These are phyloP conservation scores for Hippopotamyrus pictus DNA, from an alignment of 2,797 vertebrate genomes.

Conservation along the genomic window DNA sequence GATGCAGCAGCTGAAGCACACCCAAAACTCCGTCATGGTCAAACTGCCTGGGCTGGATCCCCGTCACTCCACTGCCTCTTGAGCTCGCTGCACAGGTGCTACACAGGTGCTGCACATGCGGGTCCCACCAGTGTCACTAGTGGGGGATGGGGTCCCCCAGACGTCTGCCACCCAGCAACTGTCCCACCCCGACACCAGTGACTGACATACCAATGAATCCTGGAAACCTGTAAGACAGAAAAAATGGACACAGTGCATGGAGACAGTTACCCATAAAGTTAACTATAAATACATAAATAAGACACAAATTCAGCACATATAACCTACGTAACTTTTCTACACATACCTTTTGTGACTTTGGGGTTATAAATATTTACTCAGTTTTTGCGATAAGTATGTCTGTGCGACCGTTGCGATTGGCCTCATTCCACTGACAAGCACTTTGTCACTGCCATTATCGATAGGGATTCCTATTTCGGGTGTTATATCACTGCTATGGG, in stretches of 20 bases:
- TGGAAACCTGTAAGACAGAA: neutral
- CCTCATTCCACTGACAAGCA: neutral
- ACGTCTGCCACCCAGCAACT: neutral
- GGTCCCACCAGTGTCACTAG: neutral
- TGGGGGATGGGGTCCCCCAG: neutral
- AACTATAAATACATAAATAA: neutral
- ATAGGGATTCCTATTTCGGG: neutral
- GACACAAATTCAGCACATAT: neutral
- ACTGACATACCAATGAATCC: neutral
- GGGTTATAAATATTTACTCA: neutral
- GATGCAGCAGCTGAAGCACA: conserved; percentile 60
- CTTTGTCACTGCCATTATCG: neutral
- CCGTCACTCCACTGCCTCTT: conserved; percentile 23
- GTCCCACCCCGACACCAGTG: neutral
- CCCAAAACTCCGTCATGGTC: conserved; percentile 55
- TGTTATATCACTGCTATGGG: neutral
- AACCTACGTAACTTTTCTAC: neutral
- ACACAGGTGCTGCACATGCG: no score
- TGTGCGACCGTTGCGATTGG: neutral
- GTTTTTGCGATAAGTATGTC: neutral
- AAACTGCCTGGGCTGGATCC: neutral
- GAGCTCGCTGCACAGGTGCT: neutral
- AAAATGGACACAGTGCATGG: neutral
- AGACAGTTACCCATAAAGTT: neutral
- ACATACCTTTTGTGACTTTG: neutral